phyloP scores from a whole-genome alignment of 2,797 vertebrate species.

The Parotocinclus haroldoi region DNA sequence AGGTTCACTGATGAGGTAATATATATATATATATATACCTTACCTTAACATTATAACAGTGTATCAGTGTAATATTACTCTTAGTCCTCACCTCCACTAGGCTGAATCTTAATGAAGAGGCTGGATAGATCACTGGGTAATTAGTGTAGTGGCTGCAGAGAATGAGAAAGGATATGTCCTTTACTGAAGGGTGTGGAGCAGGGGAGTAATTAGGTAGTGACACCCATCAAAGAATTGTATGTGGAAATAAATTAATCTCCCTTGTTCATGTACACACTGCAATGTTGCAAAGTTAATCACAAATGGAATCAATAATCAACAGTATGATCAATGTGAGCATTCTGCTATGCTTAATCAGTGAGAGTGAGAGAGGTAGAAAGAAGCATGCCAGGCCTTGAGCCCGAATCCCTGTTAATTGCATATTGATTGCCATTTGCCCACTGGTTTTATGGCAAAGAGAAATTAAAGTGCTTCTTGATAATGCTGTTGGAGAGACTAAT shows the following conservation, averaged over 20 bases:
- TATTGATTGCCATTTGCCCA: constrained; percentile 41
- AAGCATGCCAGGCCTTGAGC: constrained; percentile 16
- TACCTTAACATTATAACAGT: too few relatives aligned
- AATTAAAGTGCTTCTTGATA: constrained; percentile 25
- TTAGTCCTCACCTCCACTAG: constrained; percentile 33
- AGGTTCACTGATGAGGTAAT: too few relatives aligned
- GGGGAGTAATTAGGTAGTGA: constrained; percentile 46
- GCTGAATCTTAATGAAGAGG: constrained; percentile 52
- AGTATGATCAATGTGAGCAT: background rate
- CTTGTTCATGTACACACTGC: constrained; percentile 3
- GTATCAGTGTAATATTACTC: constrained; percentile 36
- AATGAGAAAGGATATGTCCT: constrained; percentile 36
- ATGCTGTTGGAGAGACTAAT: constrained; percentile 27
- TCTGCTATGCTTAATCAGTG: constrained; percentile 21
- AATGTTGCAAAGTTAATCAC: background rate
- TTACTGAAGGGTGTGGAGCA: constrained; percentile 45
- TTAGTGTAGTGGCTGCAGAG: constrained; percentile 43
- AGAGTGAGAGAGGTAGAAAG: background rate
- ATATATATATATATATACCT: too few relatives aligned
- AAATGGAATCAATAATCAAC: constrained; percentile 30
- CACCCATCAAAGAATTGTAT: constrained; percentile 44
- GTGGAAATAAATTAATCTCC: background rate
- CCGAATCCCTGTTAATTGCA: constrained; percentile 37
- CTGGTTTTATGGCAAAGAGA: constrained; percentile 15
- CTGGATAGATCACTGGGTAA: constrained; percentile 49